phyloP scores from a whole-genome alignment of 2,797 vertebrate species.

The Alcedo atthis region DNA sequence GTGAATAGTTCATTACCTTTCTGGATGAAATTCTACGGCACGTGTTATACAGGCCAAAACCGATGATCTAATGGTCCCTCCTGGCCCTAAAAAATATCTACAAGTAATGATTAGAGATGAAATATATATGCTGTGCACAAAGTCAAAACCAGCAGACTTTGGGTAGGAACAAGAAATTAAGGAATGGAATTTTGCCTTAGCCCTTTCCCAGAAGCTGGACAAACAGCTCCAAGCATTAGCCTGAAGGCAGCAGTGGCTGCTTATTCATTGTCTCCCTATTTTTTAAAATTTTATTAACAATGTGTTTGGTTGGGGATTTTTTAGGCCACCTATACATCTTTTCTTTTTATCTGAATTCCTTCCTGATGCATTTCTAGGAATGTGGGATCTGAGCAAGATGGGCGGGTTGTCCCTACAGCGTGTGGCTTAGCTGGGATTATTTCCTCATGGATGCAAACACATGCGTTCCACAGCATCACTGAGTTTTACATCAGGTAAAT shows the following conservation, averaged over 20 bases:
- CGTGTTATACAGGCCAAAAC: slow-evolving; percentile 44
- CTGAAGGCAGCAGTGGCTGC: background rate
- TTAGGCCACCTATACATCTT: background rate
- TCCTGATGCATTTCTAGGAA: background rate
- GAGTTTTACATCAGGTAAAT: background rate
- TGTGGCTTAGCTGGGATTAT: background rate
- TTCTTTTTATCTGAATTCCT: background rate
- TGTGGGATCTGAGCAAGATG: background rate
- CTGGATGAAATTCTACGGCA: slow-evolving; percentile 30
- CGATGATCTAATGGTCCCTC: slow-evolving; percentile 58
- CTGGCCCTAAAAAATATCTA: slow-evolving; percentile 31
- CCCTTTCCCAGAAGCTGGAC: background rate
- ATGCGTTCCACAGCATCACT: background rate
- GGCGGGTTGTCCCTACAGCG: fast-evolving
- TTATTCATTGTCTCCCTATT: background rate
- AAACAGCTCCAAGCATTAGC: background rate
- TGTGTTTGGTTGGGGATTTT: background rate
- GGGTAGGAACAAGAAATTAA: slow-evolving; percentile 29
- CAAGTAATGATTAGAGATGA: slow-evolving; percentile 36
- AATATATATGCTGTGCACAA: slow-evolving; percentile 45
- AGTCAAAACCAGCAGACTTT: slow-evolving; percentile 31
- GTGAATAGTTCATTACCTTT: slow-evolving; percentile 62
- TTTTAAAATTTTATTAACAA: background rate
- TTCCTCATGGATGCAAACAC: background rate
- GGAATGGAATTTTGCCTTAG: slow-evolving; percentile 21